phyloP scores from a whole-genome alignment of 2,888 invertebrate species.

The Anticlea derivata region DNA sequence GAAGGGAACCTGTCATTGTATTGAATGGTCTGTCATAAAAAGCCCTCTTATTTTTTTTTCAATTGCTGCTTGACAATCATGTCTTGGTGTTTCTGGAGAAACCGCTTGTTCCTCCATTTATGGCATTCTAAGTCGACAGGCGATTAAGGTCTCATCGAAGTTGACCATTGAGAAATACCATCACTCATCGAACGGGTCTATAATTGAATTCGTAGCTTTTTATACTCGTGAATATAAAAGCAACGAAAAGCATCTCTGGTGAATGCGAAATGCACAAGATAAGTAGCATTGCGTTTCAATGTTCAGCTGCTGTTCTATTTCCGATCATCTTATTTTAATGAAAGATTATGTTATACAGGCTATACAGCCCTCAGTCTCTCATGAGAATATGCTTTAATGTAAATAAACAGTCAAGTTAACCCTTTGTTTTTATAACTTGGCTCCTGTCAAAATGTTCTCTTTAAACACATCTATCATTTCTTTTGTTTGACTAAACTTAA shows the following conservation, averaged over 20 bases:
- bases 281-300: neutral
- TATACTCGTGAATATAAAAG: slow-evolving; percentile 15
- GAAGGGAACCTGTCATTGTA: neutral
- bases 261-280: neutral
- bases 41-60: slow-evolving; percentile 48
- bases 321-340: slow-evolving; percentile 2
- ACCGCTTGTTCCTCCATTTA: slow-evolving; percentile 50
- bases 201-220: too few species aligned
- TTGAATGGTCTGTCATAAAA: neutral
- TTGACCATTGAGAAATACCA: slow-evolving; percentile 33
- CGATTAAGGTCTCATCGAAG: slow-evolving; percentile 42
- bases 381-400: slow-evolving; percentile 21
- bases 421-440: slow-evolving; percentile 31
- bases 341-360: slow-evolving; percentile 11
- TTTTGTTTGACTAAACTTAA: slow-evolving; percentile 27
- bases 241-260: neutral
- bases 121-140: slow-evolving; percentile 31
- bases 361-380: slow-evolving; percentile 13
- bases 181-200: too few species aligned
- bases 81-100: slow-evolving; percentile 55
- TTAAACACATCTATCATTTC: slow-evolving; percentile 26
- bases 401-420: slow-evolving; percentile 33
- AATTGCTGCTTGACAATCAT: slow-evolving; percentile 47
- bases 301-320: slow-evolving; percentile 15
- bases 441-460: slow-evolving; percentile 25